These are phyloP conservation scores for Antrozous pallidus DNA, from an alignment of 2,797 vertebrate genomes.

Conservation along the genomic window DNA sequence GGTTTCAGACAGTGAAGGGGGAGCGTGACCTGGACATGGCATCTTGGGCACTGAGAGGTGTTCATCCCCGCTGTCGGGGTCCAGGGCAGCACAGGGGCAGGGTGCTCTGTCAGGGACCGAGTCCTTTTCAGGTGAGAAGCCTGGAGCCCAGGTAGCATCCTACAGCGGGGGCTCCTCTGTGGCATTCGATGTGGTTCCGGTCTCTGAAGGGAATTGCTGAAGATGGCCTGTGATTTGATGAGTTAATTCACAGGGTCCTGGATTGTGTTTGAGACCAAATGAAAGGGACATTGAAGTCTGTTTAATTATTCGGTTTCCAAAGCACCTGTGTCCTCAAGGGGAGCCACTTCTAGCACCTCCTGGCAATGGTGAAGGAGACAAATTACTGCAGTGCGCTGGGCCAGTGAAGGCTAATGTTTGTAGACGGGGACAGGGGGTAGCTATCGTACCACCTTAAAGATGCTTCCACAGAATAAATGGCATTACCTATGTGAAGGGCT, in stretches of 20 bases:
- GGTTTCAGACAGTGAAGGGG: background rate
- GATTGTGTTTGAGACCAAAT: background rate
- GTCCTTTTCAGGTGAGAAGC: too few species aligned
- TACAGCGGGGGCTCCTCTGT: background rate
- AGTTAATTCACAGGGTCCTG: background rate
- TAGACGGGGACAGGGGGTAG: background rate
- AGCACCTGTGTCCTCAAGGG: background rate
- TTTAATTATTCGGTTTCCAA: background rate
- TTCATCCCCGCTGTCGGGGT: slow-evolving; percentile 1
- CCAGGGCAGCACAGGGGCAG: background rate
- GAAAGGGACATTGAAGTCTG: background rate
- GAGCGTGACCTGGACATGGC: background rate
- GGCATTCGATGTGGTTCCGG: background rate
- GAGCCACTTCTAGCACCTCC: background rate
- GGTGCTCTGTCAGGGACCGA: too few species aligned
- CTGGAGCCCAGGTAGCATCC: background rate
- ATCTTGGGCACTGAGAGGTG: background rate
- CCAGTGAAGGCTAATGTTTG: background rate
- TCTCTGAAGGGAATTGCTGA: background rate
- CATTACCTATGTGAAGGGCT: background rate
- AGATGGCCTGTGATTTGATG: background rate
- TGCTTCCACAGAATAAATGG: background rate
- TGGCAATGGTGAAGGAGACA: background rate
- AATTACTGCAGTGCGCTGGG: background rate
- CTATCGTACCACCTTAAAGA: background rate